Base-by-base conservation (phyloP, 1,140 invertebrate species). In the Bombus picipes region DNA sequence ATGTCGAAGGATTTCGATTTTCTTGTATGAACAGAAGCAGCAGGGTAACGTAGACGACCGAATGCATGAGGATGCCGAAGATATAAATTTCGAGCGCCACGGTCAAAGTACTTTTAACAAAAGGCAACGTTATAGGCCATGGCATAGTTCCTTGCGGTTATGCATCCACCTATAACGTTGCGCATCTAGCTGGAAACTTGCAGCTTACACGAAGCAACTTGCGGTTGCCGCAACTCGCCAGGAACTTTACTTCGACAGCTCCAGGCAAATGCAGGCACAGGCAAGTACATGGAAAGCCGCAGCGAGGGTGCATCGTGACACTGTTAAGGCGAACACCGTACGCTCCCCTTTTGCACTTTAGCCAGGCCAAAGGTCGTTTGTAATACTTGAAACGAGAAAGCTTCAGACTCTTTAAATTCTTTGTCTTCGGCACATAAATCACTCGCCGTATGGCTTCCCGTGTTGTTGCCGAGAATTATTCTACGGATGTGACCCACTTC, bases 141-240 rank as follows among this genome's bases (percentile, higher is more conserved):
- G 89, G 90, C 84, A 89, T 81, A 88, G 89, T 91, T 89, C 68
- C 73, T 43, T 82, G 89, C 76, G 89, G 89, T 91, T 88, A 83
- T 87, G 86, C 88, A 87, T 87, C 87, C 79, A 81, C 81, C 84
- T 91, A 87, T 82, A 87, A 88, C 80, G 87, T 71, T 86, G 71
- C 87, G 72, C 87, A 81, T 85, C 89, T 85, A 81, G 77, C 87
- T 84, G 43, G 41, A 86, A 87, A 86, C 82, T 84, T 53, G 81
- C 83, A 90, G 47, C 70, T 87, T 81, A 87, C 87, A 89, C 70
- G 82, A 81, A 83, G 87, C 90, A 89, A 87, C 88, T 89, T 89
- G 90, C 76, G 90, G 88, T 89, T 89, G 13, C 82, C 85, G 68
- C 43, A 91, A 89, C 88, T 90, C 88, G 47, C 74, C 28, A 73